A percentile compares a stretch with the other conserved stretches of the same genome.
Conservation (phyloP, 2,797 vertebrate species). For the Sebastes kiyomatsui region DNA sequence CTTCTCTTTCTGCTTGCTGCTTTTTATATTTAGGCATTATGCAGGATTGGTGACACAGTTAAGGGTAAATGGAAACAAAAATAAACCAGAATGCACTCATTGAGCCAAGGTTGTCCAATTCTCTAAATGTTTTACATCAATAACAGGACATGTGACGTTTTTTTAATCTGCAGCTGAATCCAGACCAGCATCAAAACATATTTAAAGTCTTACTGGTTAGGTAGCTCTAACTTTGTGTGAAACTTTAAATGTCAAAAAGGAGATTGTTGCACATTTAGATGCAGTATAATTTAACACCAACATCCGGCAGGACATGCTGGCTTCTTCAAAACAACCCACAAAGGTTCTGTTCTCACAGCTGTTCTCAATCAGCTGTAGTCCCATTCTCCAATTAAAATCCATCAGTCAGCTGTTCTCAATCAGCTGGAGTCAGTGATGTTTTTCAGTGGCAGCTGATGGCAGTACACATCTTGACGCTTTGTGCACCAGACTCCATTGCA, state of each 20-base stretch:
- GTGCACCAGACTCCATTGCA: not conserved
- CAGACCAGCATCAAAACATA: not conserved
- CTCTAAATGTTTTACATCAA: not conserved
- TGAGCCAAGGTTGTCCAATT: not conserved
- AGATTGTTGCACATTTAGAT: not conserved
- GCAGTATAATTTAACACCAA: not conserved
- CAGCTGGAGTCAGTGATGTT: not conserved
- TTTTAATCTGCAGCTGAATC: not conserved
- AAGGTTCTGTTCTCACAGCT: conserved; percentile 5
- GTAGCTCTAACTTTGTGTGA: not conserved
- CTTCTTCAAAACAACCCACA: not conserved
- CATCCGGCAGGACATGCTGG: not conserved
- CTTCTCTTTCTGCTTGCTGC: not conserved
- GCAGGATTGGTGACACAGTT: not conserved
- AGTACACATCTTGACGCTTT: not conserved
- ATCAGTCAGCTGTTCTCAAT: conserved; percentile 8
- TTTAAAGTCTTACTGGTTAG: not conserved
- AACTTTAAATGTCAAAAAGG: not conserved
- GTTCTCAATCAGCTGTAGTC: conserved; percentile 1
- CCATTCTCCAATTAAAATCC: conserved; percentile 4
- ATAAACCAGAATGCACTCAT: not conserved
- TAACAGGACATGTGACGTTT: not conserved
- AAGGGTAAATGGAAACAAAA: not conserved
- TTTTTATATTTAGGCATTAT: not conserved
- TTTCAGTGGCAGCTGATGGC: not conserved